phyloP scores from a whole-genome alignment of 2,888 invertebrate species.

The Pachliopta kotzebuea region DNA sequence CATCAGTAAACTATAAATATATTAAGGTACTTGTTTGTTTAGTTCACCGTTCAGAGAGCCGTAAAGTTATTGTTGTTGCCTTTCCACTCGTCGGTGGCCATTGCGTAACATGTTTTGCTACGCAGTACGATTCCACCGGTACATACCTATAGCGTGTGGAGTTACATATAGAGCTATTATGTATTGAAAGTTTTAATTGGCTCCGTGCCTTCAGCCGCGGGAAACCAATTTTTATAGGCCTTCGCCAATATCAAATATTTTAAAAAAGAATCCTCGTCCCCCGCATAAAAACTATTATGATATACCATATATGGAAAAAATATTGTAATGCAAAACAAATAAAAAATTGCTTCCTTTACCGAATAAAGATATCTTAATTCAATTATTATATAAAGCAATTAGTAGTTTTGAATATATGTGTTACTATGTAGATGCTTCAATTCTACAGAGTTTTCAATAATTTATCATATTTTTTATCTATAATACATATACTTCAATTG shows the following conservation, averaged over 20 bases:
- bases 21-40: not conserved
- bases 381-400: too few relatives aligned
- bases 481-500: too few relatives aligned
- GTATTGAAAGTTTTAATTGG: constrained; percentile 22
- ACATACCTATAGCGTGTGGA: constrained; percentile 11
- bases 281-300: not conserved
- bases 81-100: constrained; percentile 19
- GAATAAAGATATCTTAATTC: too few relatives aligned
- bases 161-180: constrained; percentile 20
- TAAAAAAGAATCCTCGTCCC: not conserved
- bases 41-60: not conserved
- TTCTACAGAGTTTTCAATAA: too few relatives aligned
- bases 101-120: constrained; percentile 34
- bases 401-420: too few relatives aligned
- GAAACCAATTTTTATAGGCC: constrained; percentile 19
- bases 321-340: not conserved
- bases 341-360: too few relatives aligned
- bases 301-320: not conserved
- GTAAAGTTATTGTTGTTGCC: constrained; percentile 3
- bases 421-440: too few relatives aligned
- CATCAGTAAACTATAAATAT: too few relatives aligned
- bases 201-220: constrained; percentile 9
- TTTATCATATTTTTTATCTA: too few relatives aligned
- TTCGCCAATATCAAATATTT: constrained; percentile 7
- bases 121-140: constrained; percentile 22